A percentile compares a stretch with the other conserved stretches of the same genome.
These are phyloP conservation scores for Trachelipus rathkii DNA, from an alignment of 1,140 invertebrate genomes.

Conservation along the genomic window DNA sequence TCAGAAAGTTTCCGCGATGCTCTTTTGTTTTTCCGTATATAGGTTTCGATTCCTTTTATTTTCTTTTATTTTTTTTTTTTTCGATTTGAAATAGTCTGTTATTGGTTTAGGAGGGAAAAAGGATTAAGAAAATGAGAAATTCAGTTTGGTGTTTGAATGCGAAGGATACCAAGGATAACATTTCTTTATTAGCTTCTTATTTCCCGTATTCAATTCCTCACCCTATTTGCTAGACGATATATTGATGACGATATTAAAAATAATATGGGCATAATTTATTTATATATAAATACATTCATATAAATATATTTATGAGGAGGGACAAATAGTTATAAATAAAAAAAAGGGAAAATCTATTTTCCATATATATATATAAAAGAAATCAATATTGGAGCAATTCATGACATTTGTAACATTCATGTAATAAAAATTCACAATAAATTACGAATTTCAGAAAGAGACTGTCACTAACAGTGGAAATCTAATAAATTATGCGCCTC, in stretches of 20 bases:
- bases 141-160: neutral
- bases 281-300: too few species aligned
- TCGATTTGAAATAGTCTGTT: neutral
- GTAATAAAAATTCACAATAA: slow-evolving; percentile 14
- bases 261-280: too few species aligned
- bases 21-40: too few species aligned
- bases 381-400: slow-evolving; percentile 5
- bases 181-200: too few species aligned
- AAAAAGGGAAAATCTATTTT: too few species aligned
- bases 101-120: neutral
- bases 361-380: neutral
- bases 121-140: slow-evolving; percentile 6
- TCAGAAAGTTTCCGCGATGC: too few species aligned
- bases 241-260: too few species aligned
- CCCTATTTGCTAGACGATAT: too few species aligned
- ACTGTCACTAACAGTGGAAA: neutral
- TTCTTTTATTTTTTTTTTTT: neutral
- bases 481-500: slow-evolving; percentile 10
- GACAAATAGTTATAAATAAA: too few species aligned
- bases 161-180: neutral
- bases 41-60: neutral
- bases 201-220: too few species aligned
- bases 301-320: too few species aligned
- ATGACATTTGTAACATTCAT: slow-evolving; percentile 11
- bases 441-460: slow-evolving; percentile 7